These are phyloP conservation scores for Platysternon megacephalum DNA, from an alignment of 2,113 vertebrate genomes.

Conservation along the genomic window DNA sequence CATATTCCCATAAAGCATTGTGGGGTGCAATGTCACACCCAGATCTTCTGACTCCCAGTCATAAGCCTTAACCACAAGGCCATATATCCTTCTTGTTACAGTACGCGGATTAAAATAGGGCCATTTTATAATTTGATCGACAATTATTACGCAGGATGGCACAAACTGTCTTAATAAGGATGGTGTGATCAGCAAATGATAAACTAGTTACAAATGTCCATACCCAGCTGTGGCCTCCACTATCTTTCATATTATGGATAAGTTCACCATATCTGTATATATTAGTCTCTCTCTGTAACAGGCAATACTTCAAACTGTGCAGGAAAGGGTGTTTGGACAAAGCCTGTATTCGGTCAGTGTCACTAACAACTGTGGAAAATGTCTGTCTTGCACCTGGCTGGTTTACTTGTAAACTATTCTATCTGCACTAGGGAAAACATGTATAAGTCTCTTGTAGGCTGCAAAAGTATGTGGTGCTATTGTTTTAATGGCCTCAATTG, in stretches of 20 bases:
- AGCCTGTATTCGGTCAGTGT: not conserved
- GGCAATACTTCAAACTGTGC: not conserved
- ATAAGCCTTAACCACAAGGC: not conserved
- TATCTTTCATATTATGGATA: accelerated
- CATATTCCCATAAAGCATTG: too few relatives aligned
- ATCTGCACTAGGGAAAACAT: not conserved
- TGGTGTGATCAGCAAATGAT: not conserved
- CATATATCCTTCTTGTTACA: not conserved
- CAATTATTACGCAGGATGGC: not conserved
- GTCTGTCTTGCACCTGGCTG: not conserved
- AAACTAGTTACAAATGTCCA: not conserved
- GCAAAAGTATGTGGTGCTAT: not conserved
- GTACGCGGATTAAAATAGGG: not conserved
- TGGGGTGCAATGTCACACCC: not conserved
- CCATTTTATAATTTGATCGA: not conserved
- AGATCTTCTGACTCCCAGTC: not conserved
- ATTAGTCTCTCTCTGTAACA: not conserved
- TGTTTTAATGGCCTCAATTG: conserved; percentile 1
- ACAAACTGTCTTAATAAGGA: not conserved
- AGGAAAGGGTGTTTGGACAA: not conserved
- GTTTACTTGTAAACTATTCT: not conserved
- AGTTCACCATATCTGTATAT: not conserved
- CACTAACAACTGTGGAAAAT: not conserved
- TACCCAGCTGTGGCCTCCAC: not conserved
- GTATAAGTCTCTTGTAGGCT: not conserved